These are phyloP conservation scores for Gymnobelideus leadbeateri DNA, from an alignment of 2,113 vertebrate genomes.

Conservation along the genomic window DNA sequence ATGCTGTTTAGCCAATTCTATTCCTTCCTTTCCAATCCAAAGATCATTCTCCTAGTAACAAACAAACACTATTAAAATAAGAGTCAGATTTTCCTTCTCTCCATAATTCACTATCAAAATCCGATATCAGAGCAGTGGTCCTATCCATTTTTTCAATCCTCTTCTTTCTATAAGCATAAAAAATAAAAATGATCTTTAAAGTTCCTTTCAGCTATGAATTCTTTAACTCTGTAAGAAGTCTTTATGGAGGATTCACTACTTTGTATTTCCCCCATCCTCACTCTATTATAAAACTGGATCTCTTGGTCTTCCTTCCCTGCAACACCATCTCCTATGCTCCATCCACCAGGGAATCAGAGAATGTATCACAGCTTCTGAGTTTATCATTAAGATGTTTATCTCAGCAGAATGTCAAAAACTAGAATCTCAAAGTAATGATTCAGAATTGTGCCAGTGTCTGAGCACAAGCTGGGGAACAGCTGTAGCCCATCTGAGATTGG, in stretches of 20 bases:
- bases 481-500: not conserved
- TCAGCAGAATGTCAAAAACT: not conserved
- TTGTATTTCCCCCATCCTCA: not conserved
- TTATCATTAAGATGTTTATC: not conserved
- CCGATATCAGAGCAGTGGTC: not conserved
- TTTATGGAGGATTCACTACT: not conserved
- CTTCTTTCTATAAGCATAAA: not conserved
- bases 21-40: not conserved
- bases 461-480: not conserved
- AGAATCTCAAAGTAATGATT: not conserved
- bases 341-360: not conserved
- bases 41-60: not conserved
- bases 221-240: not conserved
- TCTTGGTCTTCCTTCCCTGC: not conserved
- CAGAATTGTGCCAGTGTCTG: not conserved
- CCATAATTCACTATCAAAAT: not conserved
- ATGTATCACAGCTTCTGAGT: not conserved
- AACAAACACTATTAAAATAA: not conserved
- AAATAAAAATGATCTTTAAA: not conserved
- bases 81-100: not conserved
- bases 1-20: not conserved
- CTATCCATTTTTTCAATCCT: not conserved
- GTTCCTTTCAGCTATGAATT: not conserved
- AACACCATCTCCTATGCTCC: not conserved
- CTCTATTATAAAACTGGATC: not conserved